phyloP scores from a whole-genome alignment of 2,113 vertebrate species.

The Polypterus bichir region DNA sequence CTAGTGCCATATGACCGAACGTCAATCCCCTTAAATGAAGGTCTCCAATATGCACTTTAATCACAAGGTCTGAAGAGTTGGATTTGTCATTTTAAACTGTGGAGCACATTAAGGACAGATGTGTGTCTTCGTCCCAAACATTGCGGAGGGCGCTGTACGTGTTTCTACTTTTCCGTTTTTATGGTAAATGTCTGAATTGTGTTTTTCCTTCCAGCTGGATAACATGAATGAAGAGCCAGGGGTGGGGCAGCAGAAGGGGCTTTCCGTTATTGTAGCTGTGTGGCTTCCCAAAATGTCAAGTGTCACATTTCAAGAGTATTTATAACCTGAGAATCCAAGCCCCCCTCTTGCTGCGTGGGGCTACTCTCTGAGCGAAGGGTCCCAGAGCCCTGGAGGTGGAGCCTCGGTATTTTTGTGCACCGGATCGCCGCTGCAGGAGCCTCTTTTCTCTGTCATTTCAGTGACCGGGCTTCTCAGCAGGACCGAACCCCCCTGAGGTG shows the following conservation, averaged over 20 bases:
- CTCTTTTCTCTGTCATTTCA: slow-evolving; percentile 5
- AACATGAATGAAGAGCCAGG: slow-evolving; percentile 20
- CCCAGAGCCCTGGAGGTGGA: slow-evolving; percentile 18
- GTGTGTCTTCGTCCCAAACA: too few species aligned
- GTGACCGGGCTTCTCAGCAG: slow-evolving; percentile 15
- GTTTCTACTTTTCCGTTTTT: too few species aligned
- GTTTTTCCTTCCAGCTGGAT: too few species aligned
- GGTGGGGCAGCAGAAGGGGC: slow-evolving; percentile 16
- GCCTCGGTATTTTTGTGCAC: slow-evolving; percentile 39
- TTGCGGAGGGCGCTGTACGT: too few species aligned
- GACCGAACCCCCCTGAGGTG: slow-evolving; percentile 21
- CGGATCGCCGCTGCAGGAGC: slow-evolving; percentile 43
- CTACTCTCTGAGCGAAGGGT: slow-evolving; percentile 46
- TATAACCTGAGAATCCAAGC: slow-evolving; percentile 35
- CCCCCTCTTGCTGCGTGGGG: slow-evolving; percentile 24
- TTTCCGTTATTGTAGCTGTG: slow-evolving; percentile 29
- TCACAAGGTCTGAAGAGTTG: too few species aligned
- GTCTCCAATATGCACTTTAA: too few species aligned
- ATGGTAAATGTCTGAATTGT: too few species aligned
- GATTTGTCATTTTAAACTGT: too few species aligned
- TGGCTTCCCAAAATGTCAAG: slow-evolving; percentile 60
- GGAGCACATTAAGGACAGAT: too few species aligned
- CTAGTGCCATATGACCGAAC: too few species aligned
- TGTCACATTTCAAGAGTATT: slow-evolving; percentile 77
- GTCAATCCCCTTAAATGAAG: too few species aligned